Percentiles rank a stretch among this genome's conserved stretches.
Evolutionary conservation across 2,797 vertebrate species (phyloP).

Genomic region (Macroramphosus scolopax): DNA sequence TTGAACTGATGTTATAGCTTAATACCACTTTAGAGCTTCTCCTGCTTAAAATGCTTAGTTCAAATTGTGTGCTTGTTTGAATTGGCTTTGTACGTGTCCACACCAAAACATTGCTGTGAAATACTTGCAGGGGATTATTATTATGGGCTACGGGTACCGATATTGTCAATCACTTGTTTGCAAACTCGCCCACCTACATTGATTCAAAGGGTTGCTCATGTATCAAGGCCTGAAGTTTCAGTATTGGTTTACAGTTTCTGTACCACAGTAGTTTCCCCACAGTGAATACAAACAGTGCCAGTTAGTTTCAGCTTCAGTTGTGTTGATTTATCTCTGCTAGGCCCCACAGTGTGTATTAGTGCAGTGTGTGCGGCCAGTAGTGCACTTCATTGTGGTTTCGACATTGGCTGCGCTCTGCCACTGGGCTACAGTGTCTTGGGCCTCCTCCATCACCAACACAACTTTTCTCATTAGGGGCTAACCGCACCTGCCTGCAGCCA

Average conservation of each 20-base stretch:
- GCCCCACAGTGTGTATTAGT: constrained; percentile 67
- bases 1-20: no score
- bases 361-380: constrained; percentile 70
- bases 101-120: constrained; percentile 5
- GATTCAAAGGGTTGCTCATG: constrained; percentile 43
- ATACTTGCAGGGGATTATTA: not conserved
- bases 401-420: constrained; percentile 68
- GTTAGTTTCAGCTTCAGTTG: constrained; percentile 62
- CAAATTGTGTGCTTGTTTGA: no score
- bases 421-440: constrained; percentile 73
- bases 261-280: constrained; percentile 57
- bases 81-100: constrained; percentile 6
- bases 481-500: constrained; percentile 77
- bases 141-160: not conserved
- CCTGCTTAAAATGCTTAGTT: no score
- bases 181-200: constrained; percentile 36
- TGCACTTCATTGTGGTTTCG: constrained; percentile 72
- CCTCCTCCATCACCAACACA: constrained; percentile 77
- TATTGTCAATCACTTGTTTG: constrained; percentile 19
- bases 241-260: constrained; percentile 70
- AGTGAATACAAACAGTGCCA: constrained; percentile 58
- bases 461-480: constrained; percentile 80
- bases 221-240: constrained; percentile 63
- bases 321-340: constrained; percentile 69
- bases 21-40: no score